Evolutionary conservation across 2,113 vertebrate genomes (phyloP).

Genomic region (Siniperca chuatsi): DNA sequence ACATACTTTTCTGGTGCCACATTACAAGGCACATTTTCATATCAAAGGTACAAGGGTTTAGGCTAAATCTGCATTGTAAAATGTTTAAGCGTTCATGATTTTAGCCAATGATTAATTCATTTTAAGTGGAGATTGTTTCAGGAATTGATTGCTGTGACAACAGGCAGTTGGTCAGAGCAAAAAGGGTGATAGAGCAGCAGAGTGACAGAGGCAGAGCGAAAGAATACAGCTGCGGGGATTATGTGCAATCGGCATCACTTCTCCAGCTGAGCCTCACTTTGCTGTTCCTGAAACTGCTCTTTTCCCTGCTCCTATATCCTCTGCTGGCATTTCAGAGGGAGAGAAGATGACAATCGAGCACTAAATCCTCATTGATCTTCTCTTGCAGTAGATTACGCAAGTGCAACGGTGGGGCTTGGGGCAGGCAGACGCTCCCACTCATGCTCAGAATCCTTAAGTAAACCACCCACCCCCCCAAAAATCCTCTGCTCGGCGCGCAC

Average conservation of each 20-base stretch:
- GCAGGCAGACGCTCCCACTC: constrained; percentile 82
- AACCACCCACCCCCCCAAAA: constrained; percentile 72
- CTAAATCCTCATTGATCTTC: constrained; percentile 82
- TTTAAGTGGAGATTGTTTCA: constrained; percentile 11
- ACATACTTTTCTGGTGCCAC: too few species aligned
- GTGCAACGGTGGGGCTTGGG: constrained; percentile 70
- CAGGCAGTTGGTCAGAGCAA: not conserved
- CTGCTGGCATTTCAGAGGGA: constrained; percentile 71
- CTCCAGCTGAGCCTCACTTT: constrained; percentile 58
- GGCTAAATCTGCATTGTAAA: not conserved
- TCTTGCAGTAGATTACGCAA: constrained; percentile 82
- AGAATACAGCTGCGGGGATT: constrained; percentile 45
- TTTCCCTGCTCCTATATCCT: constrained; percentile 52
- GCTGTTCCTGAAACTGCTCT: constrained; percentile 62
- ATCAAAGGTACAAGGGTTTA: not conserved
- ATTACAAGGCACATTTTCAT: not conserved
- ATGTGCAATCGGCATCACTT: constrained; percentile 37
- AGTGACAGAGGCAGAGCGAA: not conserved
- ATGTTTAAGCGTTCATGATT: not conserved
- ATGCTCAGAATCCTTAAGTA: constrained; percentile 84
- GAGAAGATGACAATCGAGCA: constrained; percentile 79
- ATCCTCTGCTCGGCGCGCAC: constrained; percentile 70
- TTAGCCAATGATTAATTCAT: not conserved
- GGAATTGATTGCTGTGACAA: constrained; percentile 6
- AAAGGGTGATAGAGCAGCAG: not conserved